Evolutionary conservation across 2,113 vertebrate genomes (phyloP), one percentile per base, ranked within the genome.

Genomic region (Globicephala melas): DNA sequence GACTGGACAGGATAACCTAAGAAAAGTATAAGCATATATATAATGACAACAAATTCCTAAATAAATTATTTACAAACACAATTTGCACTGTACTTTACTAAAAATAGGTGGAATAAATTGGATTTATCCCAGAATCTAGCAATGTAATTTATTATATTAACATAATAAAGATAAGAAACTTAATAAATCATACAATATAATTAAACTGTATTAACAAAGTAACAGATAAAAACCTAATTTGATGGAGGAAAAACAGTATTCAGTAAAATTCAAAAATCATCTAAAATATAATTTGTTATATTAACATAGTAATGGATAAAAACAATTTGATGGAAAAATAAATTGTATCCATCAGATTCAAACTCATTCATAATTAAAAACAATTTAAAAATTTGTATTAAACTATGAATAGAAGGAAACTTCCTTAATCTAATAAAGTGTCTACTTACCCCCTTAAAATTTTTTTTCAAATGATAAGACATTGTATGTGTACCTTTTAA

Each of bases 171-270:
- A 68, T 26, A 89, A 74, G 33, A 91, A 80, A 21, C 9, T 10
- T 71, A 91, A 76, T 87, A 83, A 90, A 41, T 73, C 5, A 28
- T 58, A 44, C 0, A 60, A 70, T 87, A n/a, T 92, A 87, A 96
- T 90, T 96, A 95, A 91, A 94, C 21, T 58, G 1, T 77, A 41
- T 90, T 71, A 74, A 84, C 13, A 94, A 60, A 82, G 5, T 50
- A 68, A 94, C 67, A 41, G 85, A 53, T 91, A 73, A 91, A 92
- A 97, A 74, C n/a, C 26, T 88, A 83, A 91, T 84, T 96, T 91
- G 33, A 65, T 93, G 13, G 33, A 25, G 38, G 21, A 47, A 73
- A 85, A 91, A 53, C 7, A 83, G 18, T 74, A 70, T 58, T 93
- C 84, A 85, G 28, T 85, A 81, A 82, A 33, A 76, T 91, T 93